These are phyloP conservation scores for Struthio camelus DNA, from an alignment of 2,113 vertebrate genomes.

Conservation along the genomic window DNA sequence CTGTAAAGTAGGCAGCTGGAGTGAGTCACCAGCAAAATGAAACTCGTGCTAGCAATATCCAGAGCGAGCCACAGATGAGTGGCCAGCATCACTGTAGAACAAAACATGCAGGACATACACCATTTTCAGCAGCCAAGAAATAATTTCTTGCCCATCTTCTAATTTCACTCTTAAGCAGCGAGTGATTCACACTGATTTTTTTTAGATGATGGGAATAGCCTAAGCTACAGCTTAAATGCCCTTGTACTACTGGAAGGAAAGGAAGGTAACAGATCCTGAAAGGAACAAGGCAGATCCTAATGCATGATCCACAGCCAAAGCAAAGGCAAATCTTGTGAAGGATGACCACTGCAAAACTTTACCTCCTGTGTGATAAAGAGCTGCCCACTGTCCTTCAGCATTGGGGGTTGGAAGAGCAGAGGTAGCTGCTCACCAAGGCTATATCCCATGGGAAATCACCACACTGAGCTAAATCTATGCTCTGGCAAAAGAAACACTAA, in stretches of 20 bases:
- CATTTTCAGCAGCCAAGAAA: background rate
- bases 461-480: background rate
- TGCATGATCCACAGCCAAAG: background rate
- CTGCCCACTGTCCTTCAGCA: background rate
- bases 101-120: background rate
- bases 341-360: background rate
- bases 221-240: background rate
- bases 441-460: background rate
- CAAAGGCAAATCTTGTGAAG: background rate
- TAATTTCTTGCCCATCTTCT: background rate
- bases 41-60: background rate
- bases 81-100: background rate
- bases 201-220: background rate
- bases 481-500: background rate
- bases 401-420: background rate
- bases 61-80: background rate
- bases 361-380: background rate
- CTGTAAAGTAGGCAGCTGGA: background rate
- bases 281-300: background rate
- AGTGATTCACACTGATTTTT: background rate
- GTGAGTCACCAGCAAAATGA: background rate
- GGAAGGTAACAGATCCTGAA: background rate
- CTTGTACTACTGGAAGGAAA: background rate
- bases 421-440: background rate
- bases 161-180: background rate